Evolutionary conservation across 2,113 vertebrate genomes (phyloP).

Genomic region (Nesogale talazaci): DNA sequence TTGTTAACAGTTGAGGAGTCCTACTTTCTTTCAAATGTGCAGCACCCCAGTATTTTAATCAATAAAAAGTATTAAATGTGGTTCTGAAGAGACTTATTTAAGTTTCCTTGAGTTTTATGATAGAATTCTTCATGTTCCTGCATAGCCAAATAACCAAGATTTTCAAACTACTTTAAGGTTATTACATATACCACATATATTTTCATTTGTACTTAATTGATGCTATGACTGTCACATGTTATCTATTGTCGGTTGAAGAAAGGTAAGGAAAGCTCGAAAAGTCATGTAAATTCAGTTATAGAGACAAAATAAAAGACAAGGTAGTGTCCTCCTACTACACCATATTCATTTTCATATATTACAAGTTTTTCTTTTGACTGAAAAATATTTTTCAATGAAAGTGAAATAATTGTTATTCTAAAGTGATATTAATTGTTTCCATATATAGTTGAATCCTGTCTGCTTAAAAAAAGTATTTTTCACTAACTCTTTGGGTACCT

Average conservation of each 20-base stretch:
- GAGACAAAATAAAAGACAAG: not conserved
- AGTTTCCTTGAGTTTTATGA: not conserved
- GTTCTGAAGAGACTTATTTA: not conserved
- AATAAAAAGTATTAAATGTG: not conserved
- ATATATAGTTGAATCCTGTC: constrained; percentile 50
- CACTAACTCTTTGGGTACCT: constrained; percentile 41
- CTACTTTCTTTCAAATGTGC: not conserved
- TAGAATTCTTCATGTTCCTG: not conserved
- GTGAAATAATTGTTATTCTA: constrained; percentile 40
- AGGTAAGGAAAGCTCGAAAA: not conserved
- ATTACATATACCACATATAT: not conserved
- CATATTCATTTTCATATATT: constrained; percentile 1
- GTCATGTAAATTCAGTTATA: not conserved
- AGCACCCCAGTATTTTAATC: not conserved
- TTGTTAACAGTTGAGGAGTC: not conserved
- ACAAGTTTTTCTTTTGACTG: not conserved
- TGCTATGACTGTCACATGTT: not conserved
- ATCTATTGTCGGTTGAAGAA: not conserved
- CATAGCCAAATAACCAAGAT: not conserved
- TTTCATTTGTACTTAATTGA: not conserved
- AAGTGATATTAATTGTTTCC: constrained; percentile 26
- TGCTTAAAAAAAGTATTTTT: constrained; percentile 63
- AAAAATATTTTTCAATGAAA: constrained; percentile 47
- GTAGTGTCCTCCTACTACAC: not conserved
- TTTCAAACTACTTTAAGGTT: not conserved